A percentile compares a stretch with the other conserved stretches of the same genome.
Conservation (phyloP, 2,797 vertebrate species). For the Malacoraja senta region DNA sequence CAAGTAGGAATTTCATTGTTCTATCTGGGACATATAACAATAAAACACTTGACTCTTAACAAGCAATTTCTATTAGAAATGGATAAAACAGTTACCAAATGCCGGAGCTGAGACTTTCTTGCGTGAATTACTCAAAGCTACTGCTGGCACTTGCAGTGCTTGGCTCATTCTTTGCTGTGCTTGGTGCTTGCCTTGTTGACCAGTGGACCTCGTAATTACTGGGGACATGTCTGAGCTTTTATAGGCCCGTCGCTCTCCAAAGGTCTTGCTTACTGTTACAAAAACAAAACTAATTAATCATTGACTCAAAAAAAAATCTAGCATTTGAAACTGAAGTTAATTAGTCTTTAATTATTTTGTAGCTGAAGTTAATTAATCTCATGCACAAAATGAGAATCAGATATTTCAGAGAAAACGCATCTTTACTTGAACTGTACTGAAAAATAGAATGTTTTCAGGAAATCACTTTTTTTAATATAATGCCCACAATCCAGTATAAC, state of each 20-base stretch:
- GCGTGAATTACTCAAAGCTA: slow-evolving; percentile 78
- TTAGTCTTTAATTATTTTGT: background rate
- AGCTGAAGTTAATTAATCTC: background rate
- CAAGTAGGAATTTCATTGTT: too few species aligned
- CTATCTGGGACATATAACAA: too few species aligned
- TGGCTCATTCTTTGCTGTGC: slow-evolving; percentile 83
- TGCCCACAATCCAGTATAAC: background rate
- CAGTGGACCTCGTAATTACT: slow-evolving; percentile 70
- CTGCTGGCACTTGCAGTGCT: slow-evolving; percentile 81
- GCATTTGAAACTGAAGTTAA: background rate
- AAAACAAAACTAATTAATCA: background rate
- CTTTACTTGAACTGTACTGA: background rate
- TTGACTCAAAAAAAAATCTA: background rate
- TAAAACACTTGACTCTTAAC: background rate
- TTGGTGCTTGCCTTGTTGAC: slow-evolving; percentile 66
- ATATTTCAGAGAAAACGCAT: background rate
- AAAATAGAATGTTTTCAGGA: background rate
- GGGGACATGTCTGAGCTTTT: slow-evolving; percentile 86
- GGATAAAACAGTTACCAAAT: slow-evolving; percentile 57
- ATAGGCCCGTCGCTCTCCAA: slow-evolving; percentile 75
- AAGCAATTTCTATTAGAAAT: slow-evolving; percentile 35
- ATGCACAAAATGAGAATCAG: background rate
- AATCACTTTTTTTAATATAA: background rate
- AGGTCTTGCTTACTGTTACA: slow-evolving; percentile 78
- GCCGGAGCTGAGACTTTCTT: slow-evolving; percentile 75